Conservation (phyloP, 2,888 invertebrate genomes). For the Abrostola tripartita region DNA sequence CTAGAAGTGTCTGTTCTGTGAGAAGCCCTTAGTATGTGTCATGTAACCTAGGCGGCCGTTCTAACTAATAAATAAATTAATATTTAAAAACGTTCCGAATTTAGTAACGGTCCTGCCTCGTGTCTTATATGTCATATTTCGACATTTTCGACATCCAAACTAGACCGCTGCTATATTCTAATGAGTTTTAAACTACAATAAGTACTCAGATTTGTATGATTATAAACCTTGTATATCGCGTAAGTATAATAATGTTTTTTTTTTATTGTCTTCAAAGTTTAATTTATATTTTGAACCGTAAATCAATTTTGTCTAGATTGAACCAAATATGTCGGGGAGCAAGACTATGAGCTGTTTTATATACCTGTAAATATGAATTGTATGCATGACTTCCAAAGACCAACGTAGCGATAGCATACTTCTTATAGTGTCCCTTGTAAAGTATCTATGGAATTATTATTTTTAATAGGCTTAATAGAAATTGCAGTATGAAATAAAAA, state of each 20-base stretch:
- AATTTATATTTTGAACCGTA: not conserved
- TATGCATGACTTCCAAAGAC: slow-evolving; percentile 34
- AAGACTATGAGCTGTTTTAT: slow-evolving; percentile 22
- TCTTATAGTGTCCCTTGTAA: slow-evolving; percentile 17
- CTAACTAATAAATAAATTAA: no score
- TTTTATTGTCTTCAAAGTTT: not conserved
- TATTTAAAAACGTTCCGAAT: no score
- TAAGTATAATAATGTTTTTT: not conserved
- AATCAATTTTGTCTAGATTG: slow-evolving; percentile 7
- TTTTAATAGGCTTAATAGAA: slow-evolving; percentile 7
- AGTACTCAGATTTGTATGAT: slow-evolving; percentile 17
- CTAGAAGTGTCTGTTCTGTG: not conserved
- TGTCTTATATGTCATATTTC: no score
- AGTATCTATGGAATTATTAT: not conserved
- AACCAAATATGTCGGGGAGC: slow-evolving; percentile 26
- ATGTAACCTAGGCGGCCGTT: no score
- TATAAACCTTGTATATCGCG: slow-evolving; percentile 44
- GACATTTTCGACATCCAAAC: no score
- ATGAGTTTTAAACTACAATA: not conserved
- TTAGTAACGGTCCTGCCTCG: no score
- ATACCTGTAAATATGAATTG: slow-evolving; percentile 12
- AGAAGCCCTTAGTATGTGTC: not conserved
- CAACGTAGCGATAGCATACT: slow-evolving; percentile 31
- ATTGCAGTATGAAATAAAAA: not conserved
- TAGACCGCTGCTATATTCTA: no score